Base-by-base conservation (phyloP, 2,797 vertebrate genomes). In the Syngnathus rostellatus region DNA sequence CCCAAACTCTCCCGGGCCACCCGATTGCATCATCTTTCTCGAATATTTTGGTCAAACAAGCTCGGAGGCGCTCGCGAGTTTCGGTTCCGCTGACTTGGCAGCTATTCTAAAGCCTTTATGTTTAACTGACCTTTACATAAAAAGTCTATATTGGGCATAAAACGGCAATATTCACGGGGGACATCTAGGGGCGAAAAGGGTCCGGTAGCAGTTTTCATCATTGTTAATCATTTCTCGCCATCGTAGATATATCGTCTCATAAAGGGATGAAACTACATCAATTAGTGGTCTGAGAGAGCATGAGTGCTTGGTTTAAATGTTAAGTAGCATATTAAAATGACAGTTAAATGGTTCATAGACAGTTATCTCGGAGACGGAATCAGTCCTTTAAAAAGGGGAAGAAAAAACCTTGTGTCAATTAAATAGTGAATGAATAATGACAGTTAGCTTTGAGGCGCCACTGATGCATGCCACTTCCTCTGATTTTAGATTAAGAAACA, bases 271-370 rank as follows among this genome's bases (percentile, higher is more conserved):
- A 88, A 90, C 92, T 92, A 91, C 87, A 93, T 93, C 93, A 94
- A 92, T 91, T 93, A 90, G 87, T 79, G 77, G 89, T 93, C 91
- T 91, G 89, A 86, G 92, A 91, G 92, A 90, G 87, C 88, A 92
- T 85, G 88, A 84, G 79, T 89, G 89, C 90, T 92, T 91, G 90
- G 93, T 94, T 93, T 93, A 95, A 93, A 94, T 94, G 93, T 93
- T 95, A 94, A 93, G 90, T 93, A 92, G 89, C 91, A 89, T 91
- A 94, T 94, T 93, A 95, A 96, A 93, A 94, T 93, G 92, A 93
- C 93, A 94, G 89, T 90, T 92, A 93, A 91, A 92, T 91, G 92
- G 90, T 92, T 93, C 90, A 92, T 90, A 92, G 89, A 88, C 87
- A 89, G 89, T 92, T 90, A 93, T 93, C 88, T 89, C 78, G 79